phyloP scores from a whole-genome alignment of 2,113 vertebrate genomes.

The Pampusana beccarii region DNA sequence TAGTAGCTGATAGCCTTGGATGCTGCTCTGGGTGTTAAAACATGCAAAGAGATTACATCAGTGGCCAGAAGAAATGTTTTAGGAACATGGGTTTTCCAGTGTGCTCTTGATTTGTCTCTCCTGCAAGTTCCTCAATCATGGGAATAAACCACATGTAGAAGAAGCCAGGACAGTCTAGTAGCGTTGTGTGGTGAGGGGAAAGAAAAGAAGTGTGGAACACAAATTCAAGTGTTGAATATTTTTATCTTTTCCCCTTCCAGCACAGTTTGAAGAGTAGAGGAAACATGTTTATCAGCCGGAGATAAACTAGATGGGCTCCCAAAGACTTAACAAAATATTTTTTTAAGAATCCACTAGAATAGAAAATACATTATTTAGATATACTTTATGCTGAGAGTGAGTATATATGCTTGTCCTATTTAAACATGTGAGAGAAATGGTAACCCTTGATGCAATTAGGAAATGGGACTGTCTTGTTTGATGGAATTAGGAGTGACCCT shows the following conservation, averaged over 20 bases:
- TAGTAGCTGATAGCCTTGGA: constrained; percentile 70
- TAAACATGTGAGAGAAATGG: constrained; percentile 76
- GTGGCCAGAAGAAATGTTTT: constrained; percentile 51
- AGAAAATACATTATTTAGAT: constrained; percentile 85
- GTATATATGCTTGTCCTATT: constrained; percentile 83
- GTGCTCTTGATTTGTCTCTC: constrained; percentile 71
- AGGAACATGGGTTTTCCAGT: constrained; percentile 57
- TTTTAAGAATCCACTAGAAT: constrained; percentile 82
- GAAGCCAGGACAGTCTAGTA: constrained; percentile 48
- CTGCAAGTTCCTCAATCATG: constrained; percentile 37
- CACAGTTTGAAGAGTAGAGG: constrained; percentile 68
- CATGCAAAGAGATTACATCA: constrained; percentile 37
- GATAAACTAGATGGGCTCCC: constrained; percentile 80
- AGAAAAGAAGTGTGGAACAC: constrained; percentile 66
- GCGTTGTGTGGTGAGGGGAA: constrained; percentile 57
- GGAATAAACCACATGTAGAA: constrained; percentile 39
- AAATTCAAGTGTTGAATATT: constrained; percentile 64
- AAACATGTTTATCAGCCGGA: constrained; percentile 74
- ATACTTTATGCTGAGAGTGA: constrained; percentile 83
- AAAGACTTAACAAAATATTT: constrained; percentile 84
- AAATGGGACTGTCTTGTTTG: constrained; percentile 68
- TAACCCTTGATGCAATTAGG: constrained; percentile 77
- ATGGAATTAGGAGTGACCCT: constrained; percentile 56
- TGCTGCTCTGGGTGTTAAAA: constrained; percentile 66
- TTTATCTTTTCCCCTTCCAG: constrained; percentile 70